Evolutionary conservation across 2,888 invertebrate genomes (phyloP).

Genomic region (Druceiella hillmani): DNA sequence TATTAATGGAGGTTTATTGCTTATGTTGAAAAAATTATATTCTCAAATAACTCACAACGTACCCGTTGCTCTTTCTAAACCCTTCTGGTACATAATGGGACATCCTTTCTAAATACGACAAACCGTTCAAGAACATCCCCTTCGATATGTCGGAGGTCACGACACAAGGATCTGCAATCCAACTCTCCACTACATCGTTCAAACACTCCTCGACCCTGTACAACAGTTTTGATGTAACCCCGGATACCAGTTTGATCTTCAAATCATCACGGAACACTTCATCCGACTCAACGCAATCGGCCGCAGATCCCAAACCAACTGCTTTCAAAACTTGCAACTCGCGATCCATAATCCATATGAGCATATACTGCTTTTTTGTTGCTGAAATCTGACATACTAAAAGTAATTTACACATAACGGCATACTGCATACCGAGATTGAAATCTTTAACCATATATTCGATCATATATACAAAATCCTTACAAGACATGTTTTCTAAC

Average conservation of each 20-base stretch:
- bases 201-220: slow-evolving; percentile 45
- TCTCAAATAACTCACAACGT: slow-evolving; percentile 54
- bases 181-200: slow-evolving; percentile 43
- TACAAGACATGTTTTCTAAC: slow-evolving; percentile 31
- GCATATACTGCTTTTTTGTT: slow-evolving; percentile 44
- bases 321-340: slow-evolving; percentile 48
- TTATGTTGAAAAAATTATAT: too few species aligned
- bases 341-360: slow-evolving; percentile 59
- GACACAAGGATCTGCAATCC: slow-evolving; percentile 50
- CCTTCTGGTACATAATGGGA: slow-evolving; percentile 50
- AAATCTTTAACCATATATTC: slow-evolving; percentile 47
- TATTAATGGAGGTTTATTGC: too few species aligned
- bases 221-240: slow-evolving; percentile 51
- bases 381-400: slow-evolving; percentile 44
- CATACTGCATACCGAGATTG: slow-evolving; percentile 42
- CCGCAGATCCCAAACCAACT: too few species aligned
- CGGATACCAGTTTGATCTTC: slow-evolving; percentile 37
- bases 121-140: slow-evolving; percentile 49
- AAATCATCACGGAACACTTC: slow-evolving; percentile 30
- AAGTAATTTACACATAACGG: slow-evolving; percentile 51
- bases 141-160: slow-evolving; percentile 52
- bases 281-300: too few species aligned
- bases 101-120: slow-evolving; percentile 51
- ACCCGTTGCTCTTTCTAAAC: slow-evolving; percentile 52
- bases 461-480: slow-evolving; percentile 51